Base-by-base conservation (phyloP, 2,113 vertebrate species). In the Dasypus novemcinctus region DNA sequence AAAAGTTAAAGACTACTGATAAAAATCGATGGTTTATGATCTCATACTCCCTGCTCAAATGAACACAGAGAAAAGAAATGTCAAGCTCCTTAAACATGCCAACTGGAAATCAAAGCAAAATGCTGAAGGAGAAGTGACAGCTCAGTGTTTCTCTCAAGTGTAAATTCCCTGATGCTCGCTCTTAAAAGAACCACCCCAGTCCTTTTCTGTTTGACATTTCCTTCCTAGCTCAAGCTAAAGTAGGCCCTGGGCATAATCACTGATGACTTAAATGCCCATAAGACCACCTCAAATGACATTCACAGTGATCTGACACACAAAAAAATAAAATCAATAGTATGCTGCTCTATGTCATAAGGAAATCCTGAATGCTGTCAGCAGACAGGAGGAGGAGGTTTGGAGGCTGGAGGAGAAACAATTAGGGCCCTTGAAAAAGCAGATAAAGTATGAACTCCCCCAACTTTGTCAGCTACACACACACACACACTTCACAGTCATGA, bases 21-120 rank as follows among this genome's bases (percentile, higher is more conserved):
- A 38, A 74, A 87, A 87, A 76, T 85, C 90, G 15, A 96, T 76
- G 95, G 78, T 90, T 95, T 96, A 85, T 96, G 94, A 78, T 93
- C 88, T 94, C 96, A 95, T 29, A 82, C 69, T 85, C 91, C 74
- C 80, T 85, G 86, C 94, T 97, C 96, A 95, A 95, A 76, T 41
- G 88, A 96, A 95, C 86, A 91, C 59, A n/a, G 75, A 95, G 96
- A 97, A 97, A 95, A 5, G 5, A 94, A 95, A 94, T 38, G 91
- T 91, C 96, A 96, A 88, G 81, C 95, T 97, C 97, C 94, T 93
- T 93, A 96, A 96, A 96, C 94, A 92, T 86, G 81, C 93, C 95
- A 87, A 80, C 64, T 93, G 78, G 94, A 98, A 96, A 96, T 90
- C 93, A 86, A 83, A 97, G 95, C 33, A 74, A 74, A 95, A 85